Evolutionary conservation across 2,113 vertebrate genomes (phyloP).

Genomic region (Carassius auratus): DNA sequence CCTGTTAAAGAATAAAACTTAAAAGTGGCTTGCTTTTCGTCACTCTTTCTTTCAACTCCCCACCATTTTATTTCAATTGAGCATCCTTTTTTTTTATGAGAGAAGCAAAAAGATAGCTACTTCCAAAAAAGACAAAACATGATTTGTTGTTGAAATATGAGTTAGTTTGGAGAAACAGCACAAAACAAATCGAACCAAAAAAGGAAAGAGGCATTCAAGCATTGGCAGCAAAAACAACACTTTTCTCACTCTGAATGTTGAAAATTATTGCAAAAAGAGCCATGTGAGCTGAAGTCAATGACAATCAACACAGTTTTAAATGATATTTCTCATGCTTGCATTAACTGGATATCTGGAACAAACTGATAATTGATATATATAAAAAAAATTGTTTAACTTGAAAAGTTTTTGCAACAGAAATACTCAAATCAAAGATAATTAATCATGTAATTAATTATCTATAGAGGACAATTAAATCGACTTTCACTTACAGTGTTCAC

Average conservation of each 20-base stretch:
- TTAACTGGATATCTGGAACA: constrained; percentile 33
- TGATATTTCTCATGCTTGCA: constrained; percentile 33
- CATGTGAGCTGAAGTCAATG: background rate
- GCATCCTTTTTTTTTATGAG: constrained; percentile 27
- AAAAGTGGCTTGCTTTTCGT: constrained; percentile 15
- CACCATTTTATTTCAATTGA: constrained; percentile 3
- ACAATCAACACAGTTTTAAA: constrained; percentile 33
- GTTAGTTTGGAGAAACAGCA: constrained; percentile 43
- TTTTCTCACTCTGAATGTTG: background rate
- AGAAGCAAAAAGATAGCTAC: constrained; percentile 56
- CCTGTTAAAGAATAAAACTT: constrained; percentile 32
- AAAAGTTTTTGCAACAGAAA: background rate
- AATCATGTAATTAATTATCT: background rate
- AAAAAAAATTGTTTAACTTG: constrained; percentile 1
- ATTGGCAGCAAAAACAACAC: constrained; percentile 38
- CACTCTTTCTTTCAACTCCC: background rate
- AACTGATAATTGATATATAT: background rate
- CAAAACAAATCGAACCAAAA: background rate
- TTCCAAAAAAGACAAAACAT: constrained; percentile 51
- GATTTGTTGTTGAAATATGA: constrained; percentile 47
- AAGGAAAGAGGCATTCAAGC: constrained; percentile 53
- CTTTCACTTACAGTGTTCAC: background rate
- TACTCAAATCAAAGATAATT: background rate
- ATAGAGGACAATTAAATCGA: background rate
- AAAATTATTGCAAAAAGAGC: constrained; percentile 25